Percentiles rank a stretch among this genome's conserved stretches.
These are phyloP conservation scores for Eulemur coronatus DNA, from an alignment of 2,797 vertebrate species.

Conservation along the genomic window DNA sequence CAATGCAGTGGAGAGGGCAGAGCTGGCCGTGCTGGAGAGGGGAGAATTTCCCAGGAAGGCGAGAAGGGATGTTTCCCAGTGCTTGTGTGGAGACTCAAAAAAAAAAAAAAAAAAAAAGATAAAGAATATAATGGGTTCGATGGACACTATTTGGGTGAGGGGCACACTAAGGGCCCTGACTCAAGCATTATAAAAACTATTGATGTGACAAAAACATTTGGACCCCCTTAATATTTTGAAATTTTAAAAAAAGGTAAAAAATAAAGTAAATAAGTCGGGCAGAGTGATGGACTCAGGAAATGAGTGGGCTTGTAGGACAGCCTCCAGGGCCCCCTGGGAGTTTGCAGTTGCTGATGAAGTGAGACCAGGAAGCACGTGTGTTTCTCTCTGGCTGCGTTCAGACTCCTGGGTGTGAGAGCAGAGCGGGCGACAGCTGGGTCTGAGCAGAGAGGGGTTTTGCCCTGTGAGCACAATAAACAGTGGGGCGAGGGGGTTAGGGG, in stretches of 20 bases:
- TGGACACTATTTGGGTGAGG: no score
- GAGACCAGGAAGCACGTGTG: neutral
- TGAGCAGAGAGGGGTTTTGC: neutral
- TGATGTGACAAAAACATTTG: neutral
- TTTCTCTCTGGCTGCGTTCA: neutral
- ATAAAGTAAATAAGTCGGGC: neutral
- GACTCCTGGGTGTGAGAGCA: rapidly evolving
- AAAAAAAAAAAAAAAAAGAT: neutral
- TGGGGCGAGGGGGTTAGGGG: rapidly evolving
- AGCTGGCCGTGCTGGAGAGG: neutral
- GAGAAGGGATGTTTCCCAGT: neutral
- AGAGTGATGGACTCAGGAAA: neutral
- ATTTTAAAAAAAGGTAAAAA: neutral
- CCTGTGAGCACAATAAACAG: neutral
- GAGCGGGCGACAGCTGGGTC: rapidly evolving
- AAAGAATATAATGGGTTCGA: neutral
- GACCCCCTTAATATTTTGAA: neutral
- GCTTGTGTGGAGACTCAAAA: neutral
- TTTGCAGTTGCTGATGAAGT: no score
- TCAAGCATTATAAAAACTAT: neutral
- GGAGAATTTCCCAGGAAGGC: neutral
- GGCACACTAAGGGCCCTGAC: neutral
- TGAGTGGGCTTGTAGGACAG: no score
- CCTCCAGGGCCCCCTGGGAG: neutral
- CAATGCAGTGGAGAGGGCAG: no score